Base-by-base conservation (phyloP, 2,888 invertebrate species). In the Lasioglossum pauxillum region DNA sequence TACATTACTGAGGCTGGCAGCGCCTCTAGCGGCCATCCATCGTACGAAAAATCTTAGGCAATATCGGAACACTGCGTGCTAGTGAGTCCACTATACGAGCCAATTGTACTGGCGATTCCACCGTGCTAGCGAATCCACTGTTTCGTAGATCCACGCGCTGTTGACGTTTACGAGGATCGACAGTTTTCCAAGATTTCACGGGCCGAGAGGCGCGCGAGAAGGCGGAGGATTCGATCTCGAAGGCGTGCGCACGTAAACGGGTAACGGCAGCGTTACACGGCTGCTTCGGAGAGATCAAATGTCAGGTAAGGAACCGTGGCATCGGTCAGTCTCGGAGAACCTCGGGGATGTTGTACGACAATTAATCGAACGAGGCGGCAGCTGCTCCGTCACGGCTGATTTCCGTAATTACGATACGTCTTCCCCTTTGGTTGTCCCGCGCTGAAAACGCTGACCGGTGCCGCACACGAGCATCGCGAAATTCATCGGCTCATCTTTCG, bases 381-480 rank as follows among this genome's bases (percentile, higher is more conserved):
- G 77, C 88, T 89, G 89, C 79, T 73, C 80, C 75, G 77, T 83
- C 84, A 84, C 84, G 89, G 83, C 79, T 82, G 88, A 89, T 88
- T 89, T 83, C 85, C 88, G 85, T 89, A 85, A 85, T 90, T 85
- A 82, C 85, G 67, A 90, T 86, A 88, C 84, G 82, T 83, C 64
- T 83, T 77, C 78, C 80, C 73, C 80, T 69, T 85, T 81, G 73
- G 53, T 78, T 69, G 46, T 71, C 71, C 64, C 69, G n/a, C 53
- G 78, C 69, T 76, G 79, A 71, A 86, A 87, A 83, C 31, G 41
- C 67, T 14, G 49, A 23, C 78, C 53, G 23, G 38, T n/a, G 69
- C 49, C 49, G 46, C 71, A 57, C 71, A 44, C 23, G 57, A 31
- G 57, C 67, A 44, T 71, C 78, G 80, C 78, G 46, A 78, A 86